phyloP scores from a whole-genome alignment of 1,140 invertebrate genomes.

The Drosophila novamexicana region DNA sequence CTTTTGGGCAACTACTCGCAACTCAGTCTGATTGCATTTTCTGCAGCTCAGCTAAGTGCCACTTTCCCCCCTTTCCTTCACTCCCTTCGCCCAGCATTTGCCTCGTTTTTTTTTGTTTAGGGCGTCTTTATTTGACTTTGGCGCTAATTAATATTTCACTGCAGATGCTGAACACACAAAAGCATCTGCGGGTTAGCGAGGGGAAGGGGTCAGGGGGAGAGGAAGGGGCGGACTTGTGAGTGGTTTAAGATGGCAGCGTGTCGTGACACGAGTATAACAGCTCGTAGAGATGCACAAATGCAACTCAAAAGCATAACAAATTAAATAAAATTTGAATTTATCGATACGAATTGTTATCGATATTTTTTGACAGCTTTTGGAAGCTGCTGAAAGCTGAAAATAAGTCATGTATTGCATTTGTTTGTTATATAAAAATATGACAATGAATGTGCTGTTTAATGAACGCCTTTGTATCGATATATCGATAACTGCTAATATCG shows the following conservation, averaged over 20 bases:
- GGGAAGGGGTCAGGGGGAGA: neutral
- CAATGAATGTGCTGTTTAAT: too few relatives aligned
- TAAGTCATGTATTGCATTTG: too few relatives aligned
- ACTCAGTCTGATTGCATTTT: constrained; percentile 43
- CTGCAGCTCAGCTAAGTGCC: too few relatives aligned
- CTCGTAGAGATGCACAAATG: too few relatives aligned
- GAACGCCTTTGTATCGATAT: too few relatives aligned
- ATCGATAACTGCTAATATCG: neutral
- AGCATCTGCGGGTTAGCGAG: constrained; percentile 14
- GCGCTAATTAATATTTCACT: constrained; percentile 78
- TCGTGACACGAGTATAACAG: constrained; percentile 1
- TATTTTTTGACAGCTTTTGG: too few relatives aligned
- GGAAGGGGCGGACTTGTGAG: neutral
- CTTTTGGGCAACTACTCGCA: constrained; percentile 15
- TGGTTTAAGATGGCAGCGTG: neutral
- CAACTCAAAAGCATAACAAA: too few relatives aligned
- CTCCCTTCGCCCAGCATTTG: constrained; percentile 1
- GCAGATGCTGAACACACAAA: constrained; percentile 39
- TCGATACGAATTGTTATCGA: too few relatives aligned
- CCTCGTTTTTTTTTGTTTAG: constrained; percentile 33
- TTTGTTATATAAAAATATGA: too few relatives aligned
- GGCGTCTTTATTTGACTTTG: constrained; percentile 63
- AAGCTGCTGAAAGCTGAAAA: too few relatives aligned
- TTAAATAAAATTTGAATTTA: too few relatives aligned
- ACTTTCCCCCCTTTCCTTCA: neutral